Evolutionary conservation across 2,797 vertebrate genomes (phyloP).

Genomic region (Microctenopoma steveboyesi): DNA sequence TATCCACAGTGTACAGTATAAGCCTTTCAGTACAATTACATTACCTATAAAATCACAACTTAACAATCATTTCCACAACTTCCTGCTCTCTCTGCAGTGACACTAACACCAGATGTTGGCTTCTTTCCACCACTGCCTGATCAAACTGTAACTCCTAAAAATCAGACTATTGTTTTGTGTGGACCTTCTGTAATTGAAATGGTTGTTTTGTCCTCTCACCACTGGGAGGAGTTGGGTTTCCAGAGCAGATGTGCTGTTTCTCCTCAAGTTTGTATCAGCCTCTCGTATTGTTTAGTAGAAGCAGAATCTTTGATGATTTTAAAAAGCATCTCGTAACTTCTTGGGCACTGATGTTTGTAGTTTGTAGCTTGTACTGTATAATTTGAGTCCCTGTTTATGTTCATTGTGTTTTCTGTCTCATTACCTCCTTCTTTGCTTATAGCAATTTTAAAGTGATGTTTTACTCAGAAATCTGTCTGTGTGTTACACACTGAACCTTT

Average conservation of each 20-base stretch:
- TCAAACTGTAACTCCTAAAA: background rate
- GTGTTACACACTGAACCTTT: background rate
- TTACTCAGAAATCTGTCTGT: background rate
- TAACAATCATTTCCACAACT: background rate
- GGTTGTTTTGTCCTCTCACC: background rate
- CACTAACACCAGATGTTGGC: background rate
- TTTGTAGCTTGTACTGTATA: background rate
- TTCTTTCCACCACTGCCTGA: background rate
- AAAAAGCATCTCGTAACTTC: background rate
- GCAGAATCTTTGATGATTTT: background rate
- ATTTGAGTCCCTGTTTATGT: background rate
- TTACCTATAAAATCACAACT: too few species aligned
- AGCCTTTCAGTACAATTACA: too few species aligned
- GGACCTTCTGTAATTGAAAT: background rate
- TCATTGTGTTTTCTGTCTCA: background rate
- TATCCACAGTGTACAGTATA: too few species aligned
- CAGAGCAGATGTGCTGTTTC: background rate
- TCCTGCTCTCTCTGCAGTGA: background rate
- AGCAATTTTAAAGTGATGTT: too few species aligned
- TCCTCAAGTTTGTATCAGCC: background rate
- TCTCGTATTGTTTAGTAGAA: background rate
- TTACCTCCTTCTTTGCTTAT: too few species aligned
- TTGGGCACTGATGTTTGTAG: background rate
- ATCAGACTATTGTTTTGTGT: background rate
- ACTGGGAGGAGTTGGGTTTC: background rate